Percentiles rank a stretch among this genome's conserved stretches.
Conservation (phyloP, 2,797 vertebrate genomes). For the Megalops cyprinoides region DNA sequence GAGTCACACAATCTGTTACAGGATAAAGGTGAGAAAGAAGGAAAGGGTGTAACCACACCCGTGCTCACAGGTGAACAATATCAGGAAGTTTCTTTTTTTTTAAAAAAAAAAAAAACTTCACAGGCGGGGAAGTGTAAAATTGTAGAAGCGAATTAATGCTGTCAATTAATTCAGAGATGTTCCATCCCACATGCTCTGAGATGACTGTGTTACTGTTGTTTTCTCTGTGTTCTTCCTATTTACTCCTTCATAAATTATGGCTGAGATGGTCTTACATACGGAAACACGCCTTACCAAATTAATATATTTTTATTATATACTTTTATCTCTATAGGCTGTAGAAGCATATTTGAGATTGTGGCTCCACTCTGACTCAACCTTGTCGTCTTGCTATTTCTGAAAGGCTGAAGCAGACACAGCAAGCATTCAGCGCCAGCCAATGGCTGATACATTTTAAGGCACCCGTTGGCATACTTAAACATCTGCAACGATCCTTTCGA, state of each 20-base stretch:
- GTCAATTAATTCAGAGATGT: background rate
- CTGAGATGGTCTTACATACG: no score
- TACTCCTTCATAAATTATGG: no score
- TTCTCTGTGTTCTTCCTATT: no score
- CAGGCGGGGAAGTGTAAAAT: background rate
- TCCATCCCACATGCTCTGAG: background rate
- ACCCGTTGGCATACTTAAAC: background rate
- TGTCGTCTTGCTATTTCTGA: background rate
- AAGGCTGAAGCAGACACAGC: background rate
- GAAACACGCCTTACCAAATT: no score
- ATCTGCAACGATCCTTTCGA: background rate
- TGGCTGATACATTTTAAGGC: background rate
- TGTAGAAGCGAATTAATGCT: background rate
- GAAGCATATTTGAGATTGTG: background rate
- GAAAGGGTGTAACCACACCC: background rate
- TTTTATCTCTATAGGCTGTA: no score
- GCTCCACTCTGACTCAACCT: background rate
- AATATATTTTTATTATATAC: no score
- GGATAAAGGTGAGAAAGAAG: background rate
- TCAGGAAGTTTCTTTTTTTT: background rate
- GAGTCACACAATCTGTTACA: constrained; percentile 7
- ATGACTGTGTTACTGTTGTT: no score
- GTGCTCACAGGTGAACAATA: background rate
- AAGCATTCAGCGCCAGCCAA: background rate
- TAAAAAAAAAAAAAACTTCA: background rate